A percentile compares a stretch with the other conserved stretches of the same genome.
phyloP scores from a whole-genome alignment of 2,888 invertebrate species.

The Parascotia fuliginaria region DNA sequence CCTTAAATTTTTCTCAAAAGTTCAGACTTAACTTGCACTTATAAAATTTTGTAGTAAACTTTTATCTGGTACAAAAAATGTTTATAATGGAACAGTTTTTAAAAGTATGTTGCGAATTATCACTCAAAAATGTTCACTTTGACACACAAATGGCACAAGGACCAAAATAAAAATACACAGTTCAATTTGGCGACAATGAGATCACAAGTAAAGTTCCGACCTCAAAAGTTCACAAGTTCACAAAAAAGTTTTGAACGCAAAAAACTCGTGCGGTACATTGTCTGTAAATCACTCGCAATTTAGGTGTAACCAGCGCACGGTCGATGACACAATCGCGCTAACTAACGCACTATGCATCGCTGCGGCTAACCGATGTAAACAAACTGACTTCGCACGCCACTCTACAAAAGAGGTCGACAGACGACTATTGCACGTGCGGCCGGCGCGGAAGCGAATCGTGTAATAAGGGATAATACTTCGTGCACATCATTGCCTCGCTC shows the following conservation, averaged over 20 bases:
- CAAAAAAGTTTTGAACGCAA: conserved; percentile 71
- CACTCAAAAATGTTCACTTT: conserved; percentile 65
- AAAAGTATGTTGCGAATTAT: conserved; percentile 46
- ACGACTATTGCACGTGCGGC: conserved; percentile 80
- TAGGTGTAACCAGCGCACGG: conserved; percentile 72
- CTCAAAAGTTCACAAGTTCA: conserved; percentile 73
- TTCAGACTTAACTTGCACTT: conserved; percentile 10
- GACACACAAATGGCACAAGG: conserved; percentile 59
- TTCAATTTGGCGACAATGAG: conserved; percentile 66
- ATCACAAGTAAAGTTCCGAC: conserved; percentile 56
- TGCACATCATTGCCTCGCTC: conserved; percentile 83
- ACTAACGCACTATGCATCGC: conserved; percentile 79
- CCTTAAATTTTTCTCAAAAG: conserved; percentile 14
- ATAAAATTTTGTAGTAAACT: conserved; percentile 10
- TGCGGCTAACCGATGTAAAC: conserved; percentile 75
- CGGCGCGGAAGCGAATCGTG: conserved; percentile 79
- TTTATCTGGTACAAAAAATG: conserved; percentile 30
- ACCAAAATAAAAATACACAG: conserved; percentile 55
- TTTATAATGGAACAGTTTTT: conserved; percentile 19
- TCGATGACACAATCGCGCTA: conserved; percentile 81
- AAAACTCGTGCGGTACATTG: conserved; percentile 67
- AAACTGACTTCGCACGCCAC: conserved; percentile 77
- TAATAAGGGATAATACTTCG: conserved; percentile 84
- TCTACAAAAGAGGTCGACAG: conserved; percentile 76
- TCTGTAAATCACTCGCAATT: conserved; percentile 76